A percentile compares a stretch with the other conserved stretches of the same genome.
phyloP scores from a whole-genome alignment of 2,113 vertebrate genomes.

The Trinectes maculatus region DNA sequence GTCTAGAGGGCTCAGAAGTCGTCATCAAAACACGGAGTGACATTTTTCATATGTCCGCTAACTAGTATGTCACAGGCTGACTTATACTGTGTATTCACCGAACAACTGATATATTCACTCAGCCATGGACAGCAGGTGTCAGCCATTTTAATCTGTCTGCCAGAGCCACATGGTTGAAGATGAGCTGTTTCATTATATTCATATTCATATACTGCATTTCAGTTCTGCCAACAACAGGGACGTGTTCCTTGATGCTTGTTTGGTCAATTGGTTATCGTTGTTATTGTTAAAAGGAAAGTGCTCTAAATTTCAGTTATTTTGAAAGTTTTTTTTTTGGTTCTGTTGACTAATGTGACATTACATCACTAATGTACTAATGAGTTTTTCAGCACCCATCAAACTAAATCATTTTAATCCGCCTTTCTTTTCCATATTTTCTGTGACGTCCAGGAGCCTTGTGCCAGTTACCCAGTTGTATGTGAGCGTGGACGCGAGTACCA shows the following conservation, averaged over 20 bases:
- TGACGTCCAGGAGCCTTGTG: conserved; percentile 83
- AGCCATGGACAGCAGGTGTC: conserved; percentile 13
- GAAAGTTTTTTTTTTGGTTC: conserved; percentile 9
- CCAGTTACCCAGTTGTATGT: conserved; percentile 97
- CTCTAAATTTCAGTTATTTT: neutral
- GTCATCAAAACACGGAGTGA: neutral
- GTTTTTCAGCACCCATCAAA: neutral
- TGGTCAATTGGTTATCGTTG: conserved; percentile 5
- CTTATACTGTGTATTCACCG: neutral
- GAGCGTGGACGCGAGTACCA: conserved; percentile 94
- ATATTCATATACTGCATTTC: neutral
- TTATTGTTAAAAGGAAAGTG: too few species aligned
- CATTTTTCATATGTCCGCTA: neutral
- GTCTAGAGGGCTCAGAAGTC: conserved; percentile 6
- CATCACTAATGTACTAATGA: neutral
- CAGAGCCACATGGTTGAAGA: neutral
- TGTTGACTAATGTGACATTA: neutral
- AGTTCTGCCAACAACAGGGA: too few species aligned
- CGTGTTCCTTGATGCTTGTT: neutral
- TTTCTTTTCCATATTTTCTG: neutral
- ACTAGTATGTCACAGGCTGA: conserved; percentile 17
- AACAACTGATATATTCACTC: too few species aligned
- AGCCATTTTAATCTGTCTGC: neutral
- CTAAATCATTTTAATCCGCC: neutral
- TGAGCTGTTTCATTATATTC: conserved; percentile 5